A percentile compares a stretch with the other conserved stretches of the same genome.
Conservation (phyloP, 2,797 vertebrate genomes). For the Halcyon badia region DNA sequence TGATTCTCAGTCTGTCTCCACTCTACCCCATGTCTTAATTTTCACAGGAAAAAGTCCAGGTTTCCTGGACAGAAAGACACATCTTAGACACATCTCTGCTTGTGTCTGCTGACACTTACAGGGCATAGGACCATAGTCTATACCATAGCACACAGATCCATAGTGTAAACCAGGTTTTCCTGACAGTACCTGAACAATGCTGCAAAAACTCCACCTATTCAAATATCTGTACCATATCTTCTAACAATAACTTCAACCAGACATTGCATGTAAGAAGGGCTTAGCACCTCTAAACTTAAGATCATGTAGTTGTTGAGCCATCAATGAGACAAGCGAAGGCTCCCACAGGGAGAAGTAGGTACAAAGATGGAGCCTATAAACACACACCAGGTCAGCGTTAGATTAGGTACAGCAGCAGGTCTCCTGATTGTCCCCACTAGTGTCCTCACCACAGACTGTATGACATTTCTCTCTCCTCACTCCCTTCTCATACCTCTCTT, state of each 20-base stretch:
- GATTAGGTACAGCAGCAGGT: neutral
- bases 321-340: neutral
- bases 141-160: neutral
- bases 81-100: neutral
- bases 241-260: neutral
- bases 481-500: slow-evolving; percentile 21
- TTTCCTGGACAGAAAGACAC: neutral
- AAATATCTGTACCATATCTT: neutral
- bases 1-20: neutral
- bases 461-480: slow-evolving; percentile 12
- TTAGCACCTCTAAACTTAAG: neutral
- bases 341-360: neutral
- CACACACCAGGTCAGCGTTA: neutral
- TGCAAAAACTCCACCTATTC: neutral
- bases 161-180: neutral
- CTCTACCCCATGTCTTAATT: neutral
- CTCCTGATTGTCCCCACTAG: neutral
- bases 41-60: neutral
- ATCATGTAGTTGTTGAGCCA: neutral
- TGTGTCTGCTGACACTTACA: too few species aligned
- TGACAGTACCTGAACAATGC: neutral
- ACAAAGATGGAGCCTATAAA: neutral
- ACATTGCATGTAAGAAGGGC: neutral
- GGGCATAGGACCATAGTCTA: neutral
- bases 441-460: neutral